A percentile compares a stretch with the other conserved stretches of the same genome.
These are phyloP conservation scores for Platerodrilus igneus DNA, from an alignment of 2,888 invertebrate genomes.

Conservation along the genomic window DNA sequence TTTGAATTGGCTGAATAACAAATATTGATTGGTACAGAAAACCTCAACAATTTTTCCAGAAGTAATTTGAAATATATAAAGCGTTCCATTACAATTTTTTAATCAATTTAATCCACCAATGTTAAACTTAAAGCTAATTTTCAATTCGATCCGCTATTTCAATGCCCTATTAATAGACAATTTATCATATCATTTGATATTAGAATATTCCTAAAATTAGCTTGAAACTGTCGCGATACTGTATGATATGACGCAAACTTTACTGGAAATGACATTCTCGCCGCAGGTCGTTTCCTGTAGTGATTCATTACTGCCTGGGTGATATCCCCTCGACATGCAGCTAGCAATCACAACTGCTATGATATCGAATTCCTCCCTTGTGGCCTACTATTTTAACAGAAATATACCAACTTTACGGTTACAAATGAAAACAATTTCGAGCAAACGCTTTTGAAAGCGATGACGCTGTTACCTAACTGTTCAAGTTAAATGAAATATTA, in stretches of 20 bases:
- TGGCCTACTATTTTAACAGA: constrained; percentile 30
- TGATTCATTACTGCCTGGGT: constrained; percentile 32
- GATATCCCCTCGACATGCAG: constrained; percentile 35
- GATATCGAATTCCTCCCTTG: constrained; percentile 36
- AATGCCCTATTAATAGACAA: no score
- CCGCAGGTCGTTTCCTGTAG: constrained; percentile 34
- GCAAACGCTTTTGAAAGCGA: constrained; percentile 3
- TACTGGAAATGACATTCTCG: constrained; percentile 36
- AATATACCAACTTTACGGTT: constrained; percentile 13
- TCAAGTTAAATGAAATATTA: no score
- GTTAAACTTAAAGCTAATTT: no score
- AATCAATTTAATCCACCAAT: no score
- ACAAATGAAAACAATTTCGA: constrained; percentile 17
- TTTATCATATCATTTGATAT: no score
- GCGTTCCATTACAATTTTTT: no score
- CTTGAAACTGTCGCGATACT: constrained; percentile 26
- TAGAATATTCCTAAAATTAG: no score
- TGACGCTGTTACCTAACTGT: background rate
- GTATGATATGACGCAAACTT: constrained; percentile 28
- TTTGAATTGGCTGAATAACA: no score
- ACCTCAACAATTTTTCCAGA: no score
- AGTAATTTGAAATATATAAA: no score
- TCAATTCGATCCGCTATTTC: no score
- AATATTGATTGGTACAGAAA: no score
- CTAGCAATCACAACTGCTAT: constrained; percentile 37